Base-by-base conservation (phyloP, 2,113 vertebrate species). In the Agelaius tricolor region DNA sequence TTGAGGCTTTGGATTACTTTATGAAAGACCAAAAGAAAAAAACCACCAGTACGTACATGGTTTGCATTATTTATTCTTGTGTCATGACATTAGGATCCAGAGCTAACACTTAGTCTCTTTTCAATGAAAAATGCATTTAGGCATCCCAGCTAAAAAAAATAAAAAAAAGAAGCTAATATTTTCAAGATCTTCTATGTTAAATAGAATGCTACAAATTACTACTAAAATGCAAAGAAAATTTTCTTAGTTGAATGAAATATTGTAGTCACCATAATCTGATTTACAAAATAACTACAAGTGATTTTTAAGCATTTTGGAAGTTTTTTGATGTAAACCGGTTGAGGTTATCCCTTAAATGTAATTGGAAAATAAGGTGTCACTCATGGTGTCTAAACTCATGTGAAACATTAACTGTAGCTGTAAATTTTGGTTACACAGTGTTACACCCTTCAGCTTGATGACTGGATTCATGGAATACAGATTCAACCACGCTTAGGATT, bases 1-100 rank as follows among this genome's bases (percentile, higher is more conserved):
- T 37, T 31, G 10, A 47, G 3, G 39, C 0, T 51, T 82, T 81
- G 30, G 33, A 75, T 59, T 68, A 52, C 81, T 90, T 67, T 49
- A 59, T 10, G 7, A 26, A 39, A 61, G 3, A 44, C 4, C 44
- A 49, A 77, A 68, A 28, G 2, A 8, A 28, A 43, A 39, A 44
- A 37, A 1, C 2, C 7, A 47, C 6, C 12, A 73, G 23, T 7
- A 35, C 2, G 6, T 35, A 46, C 17, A 18, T 9, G 3, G 1
- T 33, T 71, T 77, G 6, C 31, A 16, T 72, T 63, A 59, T 46
- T 69, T 74, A 16, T 73, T 61, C 26, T 78, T 78, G 18, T n/a
- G 47, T 28, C 3, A 37, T 57, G 9, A 31, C 10, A 59, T 61
- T 68, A 62, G 15, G 19, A 63, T 47, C 15, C 13, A 69, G 46